Evolutionary conservation across 1,140 invertebrate genomes (phyloP).

Genomic region (Oryctes rhinoceros): DNA sequence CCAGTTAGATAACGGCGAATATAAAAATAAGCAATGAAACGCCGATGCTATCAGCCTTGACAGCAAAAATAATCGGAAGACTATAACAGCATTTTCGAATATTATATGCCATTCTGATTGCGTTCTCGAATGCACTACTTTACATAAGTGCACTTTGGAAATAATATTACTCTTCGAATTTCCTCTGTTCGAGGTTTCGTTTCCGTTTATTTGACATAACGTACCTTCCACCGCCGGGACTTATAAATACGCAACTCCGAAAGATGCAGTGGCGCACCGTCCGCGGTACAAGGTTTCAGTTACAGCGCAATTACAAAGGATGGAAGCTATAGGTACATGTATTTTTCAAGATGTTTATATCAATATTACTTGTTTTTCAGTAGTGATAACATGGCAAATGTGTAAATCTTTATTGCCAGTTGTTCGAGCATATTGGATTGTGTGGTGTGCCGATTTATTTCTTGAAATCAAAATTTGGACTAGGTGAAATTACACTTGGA

Average conservation of each 20-base stretch:
- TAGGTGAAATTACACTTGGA: too few species aligned
- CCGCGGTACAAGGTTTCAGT: neutral
- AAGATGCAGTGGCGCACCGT: neutral
- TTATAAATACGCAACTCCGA: neutral
- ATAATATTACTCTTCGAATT: slow-evolving; percentile 9
- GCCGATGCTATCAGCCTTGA: neutral
- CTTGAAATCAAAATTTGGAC: too few species aligned
- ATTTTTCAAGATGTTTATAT: too few species aligned
- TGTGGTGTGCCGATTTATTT: too few species aligned
- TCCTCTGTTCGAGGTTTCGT: slow-evolving; percentile 1
- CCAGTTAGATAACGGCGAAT: neutral
- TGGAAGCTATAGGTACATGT: too few species aligned
- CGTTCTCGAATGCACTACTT: neutral
- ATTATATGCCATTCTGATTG: neutral
- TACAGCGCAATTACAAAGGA: too few species aligned
- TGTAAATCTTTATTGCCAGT: too few species aligned
- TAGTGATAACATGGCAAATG: too few species aligned
- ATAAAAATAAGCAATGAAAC: neutral
- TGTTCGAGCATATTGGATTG: too few species aligned
- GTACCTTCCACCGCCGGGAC: neutral
- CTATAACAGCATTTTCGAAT: neutral
- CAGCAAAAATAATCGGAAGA: neutral
- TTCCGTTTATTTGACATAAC: neutral
- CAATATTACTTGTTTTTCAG: too few species aligned
- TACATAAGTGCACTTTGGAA: slow-evolving; percentile 13